Evolutionary conservation across 2,888 invertebrate species (phyloP).

Genomic region (Morpho deidamia): DNA sequence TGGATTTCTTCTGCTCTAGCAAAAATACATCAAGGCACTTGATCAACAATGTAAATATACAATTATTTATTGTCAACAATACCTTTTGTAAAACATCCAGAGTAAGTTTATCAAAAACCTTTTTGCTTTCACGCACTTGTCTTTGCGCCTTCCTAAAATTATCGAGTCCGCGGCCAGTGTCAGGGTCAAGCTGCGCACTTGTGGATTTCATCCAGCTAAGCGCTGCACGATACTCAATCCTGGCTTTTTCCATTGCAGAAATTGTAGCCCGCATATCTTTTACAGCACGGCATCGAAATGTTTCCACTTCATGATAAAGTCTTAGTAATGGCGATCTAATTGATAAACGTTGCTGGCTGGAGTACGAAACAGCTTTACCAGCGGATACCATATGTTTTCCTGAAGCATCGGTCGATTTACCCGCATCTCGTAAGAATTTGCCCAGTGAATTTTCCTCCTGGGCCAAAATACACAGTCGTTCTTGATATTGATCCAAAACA

Average conservation of each 20-base stretch:
- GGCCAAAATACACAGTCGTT: constrained; percentile 92
- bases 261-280: constrained; percentile 95
- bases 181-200: constrained; percentile 96
- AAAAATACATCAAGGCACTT: no score
- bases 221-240: constrained; percentile 97
- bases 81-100: constrained; percentile 97
- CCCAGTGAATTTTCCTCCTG: constrained; percentile 98
- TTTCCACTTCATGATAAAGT: constrained; percentile 97
- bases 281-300: constrained; percentile 95
- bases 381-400: constrained; percentile 78
- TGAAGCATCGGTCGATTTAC: constrained; percentile 93
- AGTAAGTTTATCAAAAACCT: constrained; percentile 94
- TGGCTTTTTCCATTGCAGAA: constrained; percentile 94
- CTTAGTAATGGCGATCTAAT: constrained; percentile 91
- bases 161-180: constrained; percentile 96
- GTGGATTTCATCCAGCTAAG: constrained; percentile 99
- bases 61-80: constrained; percentile 5
- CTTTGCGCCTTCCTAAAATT: constrained; percentile 95
- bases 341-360: constrained; percentile 94
- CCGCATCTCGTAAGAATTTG: constrained; percentile 94
- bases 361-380: constrained; percentile 91
- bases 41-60: no score
- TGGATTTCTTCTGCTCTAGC: no score
- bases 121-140: constrained; percentile 88
- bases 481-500: constrained; percentile 95